Evolutionary conservation across 2,113 vertebrate species (phyloP).

Genomic region (Ginglymostoma cirratum): DNA sequence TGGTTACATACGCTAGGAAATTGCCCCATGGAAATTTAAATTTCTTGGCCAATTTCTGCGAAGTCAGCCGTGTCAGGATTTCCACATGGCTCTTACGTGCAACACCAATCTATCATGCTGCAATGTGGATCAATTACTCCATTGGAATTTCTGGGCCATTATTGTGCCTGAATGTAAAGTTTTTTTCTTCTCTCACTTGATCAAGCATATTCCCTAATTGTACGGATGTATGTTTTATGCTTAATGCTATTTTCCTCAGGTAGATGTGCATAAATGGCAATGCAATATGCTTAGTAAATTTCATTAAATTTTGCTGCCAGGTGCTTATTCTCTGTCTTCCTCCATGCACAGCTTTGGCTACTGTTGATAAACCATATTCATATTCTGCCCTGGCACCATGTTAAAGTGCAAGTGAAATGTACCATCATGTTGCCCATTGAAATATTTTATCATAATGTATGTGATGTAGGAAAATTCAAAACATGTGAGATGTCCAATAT

Average conservation of each 20-base stretch:
- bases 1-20: no score
- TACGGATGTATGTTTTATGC: not conserved
- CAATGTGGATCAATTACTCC: no score
- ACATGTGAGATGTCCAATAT: not conserved
- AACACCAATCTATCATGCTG: no score
- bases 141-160: not conserved
- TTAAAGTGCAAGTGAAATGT: not conserved
- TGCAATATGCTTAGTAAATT: not conserved
- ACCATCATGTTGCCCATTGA: not conserved
- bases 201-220: not conserved
- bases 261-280: not conserved
- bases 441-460: constrained; percentile 18
- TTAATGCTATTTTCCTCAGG: not conserved
- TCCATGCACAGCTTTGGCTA: not conserved
- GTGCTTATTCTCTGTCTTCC: not conserved
- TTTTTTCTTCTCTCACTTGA: not conserved
- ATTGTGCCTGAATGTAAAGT: not conserved
- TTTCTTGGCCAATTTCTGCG: no score
- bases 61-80: no score
- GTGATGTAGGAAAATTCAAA: not conserved
- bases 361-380: not conserved
- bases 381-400: not conserved
- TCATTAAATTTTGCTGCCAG: no score
- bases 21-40: no score
- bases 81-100: no score